Conservation (phyloP, 2,888 invertebrate genomes). For the Ichneumoninae sp. region DNA sequence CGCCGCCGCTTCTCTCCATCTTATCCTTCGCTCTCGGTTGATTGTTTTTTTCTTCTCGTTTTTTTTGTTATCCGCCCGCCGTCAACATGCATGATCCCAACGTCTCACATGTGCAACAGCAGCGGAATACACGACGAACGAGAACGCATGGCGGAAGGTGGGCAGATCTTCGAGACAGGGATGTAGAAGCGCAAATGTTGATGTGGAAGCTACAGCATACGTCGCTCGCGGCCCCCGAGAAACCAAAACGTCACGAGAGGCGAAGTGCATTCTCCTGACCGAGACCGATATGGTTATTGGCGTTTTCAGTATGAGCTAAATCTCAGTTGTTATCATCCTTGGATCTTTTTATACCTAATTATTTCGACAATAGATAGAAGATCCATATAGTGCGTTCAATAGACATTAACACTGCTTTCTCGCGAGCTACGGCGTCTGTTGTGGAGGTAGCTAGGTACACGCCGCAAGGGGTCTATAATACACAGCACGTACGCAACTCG, state of each 20-base stretch:
- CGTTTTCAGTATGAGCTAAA: background rate
- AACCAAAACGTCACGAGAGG: conserved; percentile 47
- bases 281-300: conserved; percentile 21
- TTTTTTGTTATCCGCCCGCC: conserved; percentile 51
- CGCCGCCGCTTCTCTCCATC: conserved; percentile 61
- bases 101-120: conserved; percentile 66
- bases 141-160: conserved; percentile 43
- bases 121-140: conserved; percentile 47
- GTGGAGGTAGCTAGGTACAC: conserved; percentile 21
- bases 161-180: conserved; percentile 27
- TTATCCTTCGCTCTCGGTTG: conserved; percentile 46
- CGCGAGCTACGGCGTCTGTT: conserved; percentile 30
- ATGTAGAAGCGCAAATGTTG: conserved; percentile 58
- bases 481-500: conserved; percentile 59
- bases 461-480: conserved; percentile 36
- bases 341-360: background rate
- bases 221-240: conserved; percentile 59
- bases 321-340: background rate
- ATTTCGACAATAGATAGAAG: conserved; percentile 8
- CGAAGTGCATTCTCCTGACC: conserved; percentile 45
- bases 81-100: conserved; percentile 65
- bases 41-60: conserved; percentile 34
- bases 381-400: conserved; percentile 26
- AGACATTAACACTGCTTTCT: conserved; percentile 9
- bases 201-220: conserved; percentile 56